Evolutionary conservation across 2,113 vertebrate species (phyloP), one percentile per base, ranked within the genome.

Genomic region (Cranoglanis bouderius): DNA sequence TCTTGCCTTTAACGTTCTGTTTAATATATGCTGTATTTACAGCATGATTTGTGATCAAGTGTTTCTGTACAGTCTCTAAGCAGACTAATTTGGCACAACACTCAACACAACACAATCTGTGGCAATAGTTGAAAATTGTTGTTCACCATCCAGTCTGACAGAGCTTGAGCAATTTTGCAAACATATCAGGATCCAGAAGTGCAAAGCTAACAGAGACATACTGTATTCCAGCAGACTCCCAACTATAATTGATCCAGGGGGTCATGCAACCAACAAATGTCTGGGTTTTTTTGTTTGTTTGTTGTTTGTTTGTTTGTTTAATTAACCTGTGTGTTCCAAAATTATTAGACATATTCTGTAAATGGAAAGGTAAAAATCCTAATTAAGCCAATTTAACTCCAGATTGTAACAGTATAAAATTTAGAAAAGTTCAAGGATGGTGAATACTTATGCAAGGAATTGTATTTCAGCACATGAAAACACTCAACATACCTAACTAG

Each of bases 1-100:
- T 65, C 57, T 51, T 80, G 38, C 19, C 57, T 67, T 85, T 40
- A 38, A 81, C 13, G 16, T 63, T 53, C 51, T 74, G 78, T 29
- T 75, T 61, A 46, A 91, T 67, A 1, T n/a, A n/a, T n/a, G n/a
- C n/a, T n/a, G n/a, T n/a, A n/a, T n/a, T n/a, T n/a, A 49, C 55
- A 40, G 38, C 38, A 43, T 49, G 38, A 55, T 87, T 90, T 3
- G 38, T 90, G 49, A 85, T 91, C 85, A 87, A 8, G 77, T 87
- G 82, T 82, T 49, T 65, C 90, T 70, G 43, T 29, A 19, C 89
- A 90, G 88, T 84, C 88, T 86, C 80, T 88, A 81, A 74, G 85
- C 87, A 90, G 65, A 59, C 86, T 40, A 90, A 91, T 84, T 91
- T 93, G 91, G 90, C 92, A 93, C n/a, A n/a, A n/a, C n/a, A n/a